Evolutionary conservation across 1,140 invertebrate species (phyloP).

Genomic region (Drosophila nebulosa): DNA sequence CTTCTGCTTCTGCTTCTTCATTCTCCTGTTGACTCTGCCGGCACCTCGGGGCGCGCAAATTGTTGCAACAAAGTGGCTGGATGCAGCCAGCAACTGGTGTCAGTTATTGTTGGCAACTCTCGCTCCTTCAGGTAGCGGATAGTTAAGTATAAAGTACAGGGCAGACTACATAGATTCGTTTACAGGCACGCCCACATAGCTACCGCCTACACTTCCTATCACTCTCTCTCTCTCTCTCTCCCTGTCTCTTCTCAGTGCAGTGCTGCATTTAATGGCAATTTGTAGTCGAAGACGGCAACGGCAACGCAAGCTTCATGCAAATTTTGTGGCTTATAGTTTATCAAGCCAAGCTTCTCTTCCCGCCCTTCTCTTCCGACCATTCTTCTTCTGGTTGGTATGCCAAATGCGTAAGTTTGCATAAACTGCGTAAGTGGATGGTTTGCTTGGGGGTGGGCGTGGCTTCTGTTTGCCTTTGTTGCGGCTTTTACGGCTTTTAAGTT

Average conservation of each 20-base stretch:
- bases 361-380: not conserved
- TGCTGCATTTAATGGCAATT: constrained; percentile 73
- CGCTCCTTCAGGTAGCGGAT: constrained; percentile 17
- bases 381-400: constrained; percentile 16
- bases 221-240: not conserved
- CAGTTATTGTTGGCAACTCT: constrained; percentile 65
- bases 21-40: constrained; percentile 27
- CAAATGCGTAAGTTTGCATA: constrained; percentile 71
- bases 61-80: constrained; percentile 72
- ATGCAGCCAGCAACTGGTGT: constrained; percentile 64
- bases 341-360: constrained; percentile 52
- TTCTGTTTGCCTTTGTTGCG: constrained; percentile 46
- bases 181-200: constrained; percentile 37
- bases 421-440: constrained; percentile 54
- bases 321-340: constrained; percentile 76
- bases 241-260: not conserved
- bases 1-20: not conserved
- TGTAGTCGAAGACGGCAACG: constrained; percentile 53
- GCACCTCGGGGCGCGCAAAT: constrained; percentile 59
- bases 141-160: constrained; percentile 39
- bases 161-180: constrained; percentile 35
- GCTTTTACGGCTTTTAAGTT: constrained; percentile 51
- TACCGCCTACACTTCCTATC: too few species aligned
- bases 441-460: not conserved
- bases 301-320: constrained; percentile 59